Evolutionary conservation across 2,888 invertebrate species (phyloP).

Genomic region (Tipula unca): DNA sequence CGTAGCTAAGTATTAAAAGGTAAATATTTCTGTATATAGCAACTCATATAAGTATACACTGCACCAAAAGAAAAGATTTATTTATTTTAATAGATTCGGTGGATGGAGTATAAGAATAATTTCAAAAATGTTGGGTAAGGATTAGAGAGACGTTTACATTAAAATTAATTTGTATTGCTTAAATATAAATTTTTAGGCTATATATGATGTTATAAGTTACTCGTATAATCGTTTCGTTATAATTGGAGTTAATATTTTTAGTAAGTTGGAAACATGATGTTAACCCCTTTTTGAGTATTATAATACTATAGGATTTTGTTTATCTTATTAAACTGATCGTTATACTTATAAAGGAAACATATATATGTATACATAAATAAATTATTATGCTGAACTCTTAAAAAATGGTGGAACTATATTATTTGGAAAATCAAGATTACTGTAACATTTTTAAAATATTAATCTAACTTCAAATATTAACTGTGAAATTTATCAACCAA

Average conservation of each 20-base stretch:
- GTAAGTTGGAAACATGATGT: neutral
- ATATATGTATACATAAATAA: too few species aligned
- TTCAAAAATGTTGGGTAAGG: neutral
- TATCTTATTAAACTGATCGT: neutral
- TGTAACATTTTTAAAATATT: too few species aligned
- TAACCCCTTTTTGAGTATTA: neutral
- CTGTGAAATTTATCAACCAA: too few species aligned
- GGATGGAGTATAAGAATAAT: neutral
- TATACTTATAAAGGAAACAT: neutral
- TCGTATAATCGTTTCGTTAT: neutral
- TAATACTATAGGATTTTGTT: neutral
- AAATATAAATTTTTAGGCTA: neutral
- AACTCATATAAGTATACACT: neutral
- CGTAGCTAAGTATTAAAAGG: neutral
- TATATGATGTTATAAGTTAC: neutral
- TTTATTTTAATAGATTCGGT: neutral
- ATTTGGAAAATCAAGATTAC: too few species aligned
- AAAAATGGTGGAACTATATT: too few species aligned
- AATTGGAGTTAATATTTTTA: neutral
- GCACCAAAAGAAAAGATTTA: neutral
- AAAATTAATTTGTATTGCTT: neutral
- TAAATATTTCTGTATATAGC: neutral
- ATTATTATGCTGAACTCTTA: too few species aligned
- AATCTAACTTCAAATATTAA: too few species aligned
- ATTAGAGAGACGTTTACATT: neutral